A percentile compares a stretch with the other conserved stretches of the same genome.
Evolutionary conservation across 2,113 vertebrate genomes (phyloP).

Genomic region (Aplodontia rufa): DNA sequence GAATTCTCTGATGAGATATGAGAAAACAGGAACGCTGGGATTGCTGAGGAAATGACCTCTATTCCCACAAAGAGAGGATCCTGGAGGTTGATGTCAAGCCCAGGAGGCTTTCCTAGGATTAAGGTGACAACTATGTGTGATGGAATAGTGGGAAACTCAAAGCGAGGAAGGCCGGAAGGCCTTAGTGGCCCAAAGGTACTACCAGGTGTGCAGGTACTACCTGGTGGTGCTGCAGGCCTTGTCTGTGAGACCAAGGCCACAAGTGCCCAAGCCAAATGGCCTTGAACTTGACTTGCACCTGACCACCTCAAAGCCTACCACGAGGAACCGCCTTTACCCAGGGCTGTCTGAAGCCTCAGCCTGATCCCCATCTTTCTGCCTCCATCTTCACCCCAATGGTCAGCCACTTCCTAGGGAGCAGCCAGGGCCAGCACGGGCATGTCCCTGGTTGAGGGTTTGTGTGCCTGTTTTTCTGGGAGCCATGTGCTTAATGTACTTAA

Average conservation of each 20-base stretch:
- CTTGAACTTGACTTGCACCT: not conserved
- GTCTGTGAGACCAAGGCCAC: not conserved
- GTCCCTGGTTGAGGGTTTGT: not conserved
- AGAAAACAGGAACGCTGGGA: not conserved
- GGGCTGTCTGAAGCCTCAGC: not conserved
- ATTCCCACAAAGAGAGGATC: not conserved
- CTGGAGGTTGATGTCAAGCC: not conserved
- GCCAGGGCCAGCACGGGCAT: not conserved
- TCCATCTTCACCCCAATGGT: not conserved
- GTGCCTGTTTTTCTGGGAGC: not conserved
- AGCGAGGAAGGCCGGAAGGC: not conserved
- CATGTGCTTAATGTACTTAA: not conserved
- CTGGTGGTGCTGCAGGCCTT: not conserved
- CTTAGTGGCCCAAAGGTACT: not conserved
- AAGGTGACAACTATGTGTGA: not conserved
- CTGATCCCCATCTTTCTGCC: not conserved
- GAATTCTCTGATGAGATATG: not conserved
- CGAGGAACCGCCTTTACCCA: fast-evolving
- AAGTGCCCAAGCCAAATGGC: not conserved
- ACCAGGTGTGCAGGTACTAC: too few species aligned
- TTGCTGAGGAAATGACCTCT: not conserved
- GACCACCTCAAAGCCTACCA: not conserved
- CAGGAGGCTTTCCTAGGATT: not conserved
- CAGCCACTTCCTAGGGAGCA: not conserved
- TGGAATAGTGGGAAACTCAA: not conserved